Base-by-base conservation (phyloP, 2,888 invertebrate species). In the Heliconius ismenius region DNA sequence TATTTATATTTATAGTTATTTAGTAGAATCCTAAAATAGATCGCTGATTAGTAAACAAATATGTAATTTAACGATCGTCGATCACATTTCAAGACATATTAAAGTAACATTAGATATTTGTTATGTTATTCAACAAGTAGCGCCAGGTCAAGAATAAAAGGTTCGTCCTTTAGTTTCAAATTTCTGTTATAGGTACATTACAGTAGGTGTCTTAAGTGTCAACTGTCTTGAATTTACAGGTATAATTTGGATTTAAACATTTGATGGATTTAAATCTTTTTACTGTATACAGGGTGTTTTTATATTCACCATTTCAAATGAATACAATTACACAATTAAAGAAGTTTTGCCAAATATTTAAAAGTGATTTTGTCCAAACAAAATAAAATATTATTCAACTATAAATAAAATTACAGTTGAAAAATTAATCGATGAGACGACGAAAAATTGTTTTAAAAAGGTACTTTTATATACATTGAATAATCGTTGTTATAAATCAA, bases 61-160 rank as follows among this genome's bases (percentile, higher is more conserved):
- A 62, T 62, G 62, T 43, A 39, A 67, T 67, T 43, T 67, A 67
- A 67, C 67, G 39, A 43, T 24, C 24, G 4, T 39, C n/a, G 43
- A 67, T 70, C 36, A 60, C 36, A 65, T 70, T 58, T 58, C 54
- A 72, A 64, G 75, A 75, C 26, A 39, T 60, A 60, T 62, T 62
- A 39, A 39, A 60, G 60, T 67, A 36, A 70, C 32, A 54, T 32
- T 54, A 70, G 32, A 28, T 58, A 11, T 39, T 0, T 39, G 39
- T 9, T 36, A 11, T 36, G 69, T 54, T 58, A 32, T 70, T 32
- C 70, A 70, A 70, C 58, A 58, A 58, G 70, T 70, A 70, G 58
- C n/a, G 60, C 58, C 60, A 63, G 73, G 73, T 73, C 73, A 73
- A 73, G 73, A 73, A 73, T 63, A 73, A 73, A 73, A 24, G 73